Percentiles rank a stretch among this genome's conserved stretches.
Conservation (phyloP, 2,888 invertebrate species). For the Hylaea fasciaria region DNA sequence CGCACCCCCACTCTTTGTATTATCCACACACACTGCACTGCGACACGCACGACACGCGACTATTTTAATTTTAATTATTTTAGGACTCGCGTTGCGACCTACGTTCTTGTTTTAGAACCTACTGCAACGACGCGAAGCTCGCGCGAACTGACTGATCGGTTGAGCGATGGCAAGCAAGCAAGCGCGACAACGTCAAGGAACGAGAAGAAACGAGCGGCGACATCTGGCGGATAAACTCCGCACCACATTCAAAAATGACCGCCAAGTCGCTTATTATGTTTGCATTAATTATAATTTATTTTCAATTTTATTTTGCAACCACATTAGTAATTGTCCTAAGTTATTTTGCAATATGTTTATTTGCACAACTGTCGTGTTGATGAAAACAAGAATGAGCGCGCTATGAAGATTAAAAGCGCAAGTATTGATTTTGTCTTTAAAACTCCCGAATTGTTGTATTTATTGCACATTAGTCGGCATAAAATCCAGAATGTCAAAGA, state of each 20-base stretch:
- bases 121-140: conserved; percentile 71
- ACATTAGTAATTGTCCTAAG: background rate
- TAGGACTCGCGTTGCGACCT: conserved; percentile 58
- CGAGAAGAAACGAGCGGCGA: conserved; percentile 46
- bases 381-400: conserved; percentile 8
- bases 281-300: conserved; percentile 13
- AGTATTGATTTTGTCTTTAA: conserved; percentile 77
- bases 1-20: conserved; percentile 21
- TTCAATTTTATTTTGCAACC: background rate
- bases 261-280: conserved; percentile 54
- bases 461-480: conserved; percentile 44
- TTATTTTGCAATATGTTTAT: background rate
- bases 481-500: conserved; percentile 49
- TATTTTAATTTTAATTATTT: conserved; percentile 43
- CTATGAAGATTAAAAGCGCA: conserved; percentile 33
- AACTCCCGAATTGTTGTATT: conserved; percentile 49
- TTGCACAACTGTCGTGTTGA: conserved; percentile 21
- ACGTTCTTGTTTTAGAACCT: conserved; percentile 62
- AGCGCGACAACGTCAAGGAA: conserved; percentile 61
- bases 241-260: conserved; percentile 69
- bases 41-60: conserved; percentile 52
- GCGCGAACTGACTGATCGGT: conserved; percentile 62
- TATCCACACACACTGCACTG: conserved; percentile 63
- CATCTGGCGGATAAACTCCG: conserved; percentile 48
- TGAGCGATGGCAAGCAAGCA: conserved; percentile 48